A percentile compares a stretch with the other conserved stretches of the same genome.
Evolutionary conservation across 2,113 vertebrate species (phyloP).

Genomic region (Raja brachyura): DNA sequence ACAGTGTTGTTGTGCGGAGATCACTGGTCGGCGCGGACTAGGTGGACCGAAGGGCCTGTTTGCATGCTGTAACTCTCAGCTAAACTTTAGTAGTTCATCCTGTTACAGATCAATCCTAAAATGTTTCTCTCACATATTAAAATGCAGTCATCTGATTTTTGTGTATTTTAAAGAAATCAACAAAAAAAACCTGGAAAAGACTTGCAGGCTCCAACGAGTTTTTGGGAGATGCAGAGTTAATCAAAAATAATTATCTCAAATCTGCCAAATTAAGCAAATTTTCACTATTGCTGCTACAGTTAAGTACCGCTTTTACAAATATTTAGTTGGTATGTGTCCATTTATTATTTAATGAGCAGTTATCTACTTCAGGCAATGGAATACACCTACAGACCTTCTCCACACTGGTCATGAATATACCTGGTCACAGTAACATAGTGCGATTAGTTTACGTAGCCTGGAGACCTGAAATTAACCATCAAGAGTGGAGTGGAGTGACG

Average conservation of each 20-base stretch:
- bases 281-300: not conserved
- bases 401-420: not conserved
- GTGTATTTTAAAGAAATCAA: not conserved
- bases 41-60: too few species aligned
- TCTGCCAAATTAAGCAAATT: not conserved
- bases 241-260: not conserved
- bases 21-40: too few species aligned
- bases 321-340: not conserved
- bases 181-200: too few species aligned
- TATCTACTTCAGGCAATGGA: not conserved
- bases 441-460: not conserved
- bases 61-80: too few species aligned
- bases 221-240: not conserved
- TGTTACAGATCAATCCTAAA: not conserved
- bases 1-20: too few species aligned
- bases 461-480: not conserved
- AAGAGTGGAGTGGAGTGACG: not conserved
- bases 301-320: not conserved
- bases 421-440: not conserved
- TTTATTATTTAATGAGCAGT: slow-evolving; percentile 20
- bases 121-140: not conserved
- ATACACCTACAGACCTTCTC: not conserved
- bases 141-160: not conserved
- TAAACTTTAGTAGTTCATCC: not conserved
- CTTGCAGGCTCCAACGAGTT: not conserved